Percentiles rank a stretch among this genome's conserved stretches.
phyloP scores from a whole-genome alignment of 1,140 invertebrate genomes.

The Mya arenaria region DNA sequence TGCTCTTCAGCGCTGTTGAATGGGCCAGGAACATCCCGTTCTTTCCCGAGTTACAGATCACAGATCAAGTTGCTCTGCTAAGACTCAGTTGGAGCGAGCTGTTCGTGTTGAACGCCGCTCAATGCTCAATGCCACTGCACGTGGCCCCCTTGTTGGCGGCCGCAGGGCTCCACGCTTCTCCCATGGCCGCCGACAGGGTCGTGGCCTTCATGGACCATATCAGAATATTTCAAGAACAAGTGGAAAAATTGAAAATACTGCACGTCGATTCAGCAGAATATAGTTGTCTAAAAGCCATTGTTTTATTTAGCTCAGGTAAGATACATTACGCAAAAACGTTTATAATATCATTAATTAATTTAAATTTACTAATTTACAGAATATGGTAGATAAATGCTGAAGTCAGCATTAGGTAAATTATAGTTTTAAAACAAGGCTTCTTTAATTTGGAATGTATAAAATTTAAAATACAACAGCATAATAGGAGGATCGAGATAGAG shows the following conservation, averaged over 20 bases:
- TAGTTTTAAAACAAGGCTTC: too few relatives aligned
- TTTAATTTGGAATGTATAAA: too few relatives aligned
- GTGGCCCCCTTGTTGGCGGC: constrained; percentile 96
- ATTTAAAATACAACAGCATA: too few relatives aligned
- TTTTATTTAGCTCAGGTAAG: constrained; percentile 99
- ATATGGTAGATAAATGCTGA: too few relatives aligned
- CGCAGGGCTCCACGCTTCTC: constrained; percentile 94
- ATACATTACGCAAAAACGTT: too few relatives aligned
- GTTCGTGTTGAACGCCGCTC: constrained; percentile 98
- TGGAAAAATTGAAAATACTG: constrained; percentile 98
- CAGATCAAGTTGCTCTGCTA: constrained; percentile 94
- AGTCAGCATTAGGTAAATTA: too few relatives aligned
- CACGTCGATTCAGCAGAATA: constrained; percentile 99
- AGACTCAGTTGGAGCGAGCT: constrained; percentile 98
- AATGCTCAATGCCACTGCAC: constrained; percentile 97
- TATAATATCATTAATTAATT: too few relatives aligned
- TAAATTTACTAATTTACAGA: too few relatives aligned
- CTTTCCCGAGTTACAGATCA: constrained; percentile 94
- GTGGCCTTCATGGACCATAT: constrained; percentile 99
- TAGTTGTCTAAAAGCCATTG: constrained; percentile 99
- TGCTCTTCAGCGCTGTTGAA: constrained; percentile 98
- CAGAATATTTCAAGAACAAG: constrained; percentile 98
- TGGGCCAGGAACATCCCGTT: constrained; percentile 99
- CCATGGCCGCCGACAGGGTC: constrained; percentile 98
- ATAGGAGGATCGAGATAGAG: too few relatives aligned